Conservation (phyloP, 1,140 invertebrate species). For the Episyrphus balteatus region DNA sequence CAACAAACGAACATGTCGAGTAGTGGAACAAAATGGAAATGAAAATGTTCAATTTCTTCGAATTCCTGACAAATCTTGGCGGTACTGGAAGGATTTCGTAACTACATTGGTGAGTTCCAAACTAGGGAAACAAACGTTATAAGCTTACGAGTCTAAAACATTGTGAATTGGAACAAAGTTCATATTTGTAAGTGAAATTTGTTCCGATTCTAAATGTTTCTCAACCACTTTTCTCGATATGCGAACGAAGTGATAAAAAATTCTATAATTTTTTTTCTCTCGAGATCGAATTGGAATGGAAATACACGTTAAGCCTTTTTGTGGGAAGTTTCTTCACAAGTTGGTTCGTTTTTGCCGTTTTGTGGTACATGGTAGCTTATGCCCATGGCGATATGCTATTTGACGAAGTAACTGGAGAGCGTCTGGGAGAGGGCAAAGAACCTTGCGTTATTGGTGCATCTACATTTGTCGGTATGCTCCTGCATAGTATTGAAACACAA, state of each 20-base stretch:
- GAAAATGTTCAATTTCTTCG: conserved; percentile 32
- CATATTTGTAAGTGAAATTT: no score
- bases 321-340: conserved; percentile 40
- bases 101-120: conserved; percentile 48
- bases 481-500: conserved; percentile 52
- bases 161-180: no score
- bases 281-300: conserved; percentile 48
- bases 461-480: conserved; percentile 45
- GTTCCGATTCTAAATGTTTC: no score
- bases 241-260: neutral
- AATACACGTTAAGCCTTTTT: conserved; percentile 45
- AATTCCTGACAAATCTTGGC: conserved; percentile 42
- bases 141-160: neutral
- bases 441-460: conserved; percentile 41
- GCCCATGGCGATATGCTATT: conserved; percentile 40
- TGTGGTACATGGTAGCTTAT: conserved; percentile 42
- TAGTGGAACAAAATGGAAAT: conserved; percentile 31
- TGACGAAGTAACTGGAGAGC: conserved; percentile 19
- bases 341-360: conserved; percentile 43
- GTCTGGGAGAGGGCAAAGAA: conserved; percentile 24
- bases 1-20: conserved; percentile 20
- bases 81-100: conserved; percentile 47
- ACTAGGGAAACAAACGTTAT: no score
- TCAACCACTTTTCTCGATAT: no score
- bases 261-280: neutral